phyloP scores from a whole-genome alignment of 2,113 vertebrate species.

The Cepphus grylle region DNA sequence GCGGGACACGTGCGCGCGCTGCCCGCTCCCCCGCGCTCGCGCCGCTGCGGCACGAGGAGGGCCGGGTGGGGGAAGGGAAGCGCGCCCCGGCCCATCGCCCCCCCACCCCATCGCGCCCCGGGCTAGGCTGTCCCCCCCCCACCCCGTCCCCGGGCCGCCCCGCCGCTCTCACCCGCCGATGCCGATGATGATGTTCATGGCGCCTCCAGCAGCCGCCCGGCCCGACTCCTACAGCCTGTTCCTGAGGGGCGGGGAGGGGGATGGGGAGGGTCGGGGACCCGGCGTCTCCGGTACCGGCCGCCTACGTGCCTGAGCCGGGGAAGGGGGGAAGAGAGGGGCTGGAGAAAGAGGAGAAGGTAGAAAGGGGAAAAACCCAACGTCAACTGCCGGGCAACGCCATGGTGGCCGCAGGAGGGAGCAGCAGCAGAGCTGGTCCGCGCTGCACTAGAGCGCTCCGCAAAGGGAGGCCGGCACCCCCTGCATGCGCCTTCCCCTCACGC shows the following conservation, averaged over 20 bases:
- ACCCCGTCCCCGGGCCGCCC: too few species aligned
- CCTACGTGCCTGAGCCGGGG: constrained; percentile 1
- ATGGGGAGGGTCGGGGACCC: neutral
- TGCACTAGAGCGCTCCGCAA: neutral
- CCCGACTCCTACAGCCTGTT: neutral
- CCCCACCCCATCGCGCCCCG: too few species aligned
- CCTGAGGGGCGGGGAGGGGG: neutral
- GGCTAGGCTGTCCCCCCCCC: too few species aligned
- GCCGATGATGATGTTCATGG: constrained; percentile 88
- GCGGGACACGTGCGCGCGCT: neutral
- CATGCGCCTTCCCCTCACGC: neutral
- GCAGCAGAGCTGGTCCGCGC: neutral
- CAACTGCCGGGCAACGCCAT: constrained; percentile 57
- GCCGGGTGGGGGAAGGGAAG: neutral
- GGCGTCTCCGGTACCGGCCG: neutral
- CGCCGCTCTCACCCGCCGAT: constrained; percentile 86
- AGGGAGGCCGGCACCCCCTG: neutral
- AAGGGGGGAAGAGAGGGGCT: neutral
- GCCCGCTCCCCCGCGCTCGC: neutral
- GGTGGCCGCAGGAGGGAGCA: neutral
- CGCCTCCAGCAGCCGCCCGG: neutral
- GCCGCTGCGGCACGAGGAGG: neutral
- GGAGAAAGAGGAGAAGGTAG: neutral
- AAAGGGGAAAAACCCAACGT: constrained; percentile 27
- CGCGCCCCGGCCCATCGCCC: neutral